Conservation (phyloP, 2,113 vertebrate genomes). For the Myocastor coypus region DNA sequence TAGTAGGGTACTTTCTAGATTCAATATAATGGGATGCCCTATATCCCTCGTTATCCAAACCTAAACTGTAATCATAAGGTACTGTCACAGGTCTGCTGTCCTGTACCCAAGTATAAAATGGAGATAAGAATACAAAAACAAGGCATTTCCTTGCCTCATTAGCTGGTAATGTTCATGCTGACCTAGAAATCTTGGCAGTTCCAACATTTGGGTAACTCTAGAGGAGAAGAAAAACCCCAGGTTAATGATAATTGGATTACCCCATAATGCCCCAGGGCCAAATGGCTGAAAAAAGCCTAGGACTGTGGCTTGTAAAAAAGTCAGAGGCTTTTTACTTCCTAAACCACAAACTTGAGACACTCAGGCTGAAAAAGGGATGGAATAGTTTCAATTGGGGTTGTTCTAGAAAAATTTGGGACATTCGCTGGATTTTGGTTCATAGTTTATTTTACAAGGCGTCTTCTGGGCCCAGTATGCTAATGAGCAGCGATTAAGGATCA, state of each 20-base stretch:
- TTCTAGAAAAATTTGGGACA: slow-evolving; percentile 71
- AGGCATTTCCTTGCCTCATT: slow-evolving; percentile 59
- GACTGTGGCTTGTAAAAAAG: slow-evolving; percentile 4
- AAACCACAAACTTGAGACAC: slow-evolving; percentile 53
- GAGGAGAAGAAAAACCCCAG: slow-evolving; percentile 71
- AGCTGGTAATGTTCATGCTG: slow-evolving; percentile 58
- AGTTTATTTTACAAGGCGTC: slow-evolving; percentile 62
- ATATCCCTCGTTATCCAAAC: slow-evolving; percentile 1
- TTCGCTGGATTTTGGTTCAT: slow-evolving; percentile 56
- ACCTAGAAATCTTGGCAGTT: slow-evolving; percentile 68
- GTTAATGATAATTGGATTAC: slow-evolving; percentile 81
- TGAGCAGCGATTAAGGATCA: slow-evolving; percentile 53
- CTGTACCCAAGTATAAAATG: not conserved
- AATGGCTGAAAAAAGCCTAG: slow-evolving; percentile 75
- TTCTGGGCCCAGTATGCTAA: slow-evolving; percentile 71
- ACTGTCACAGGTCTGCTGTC: slow-evolving; percentile 17
- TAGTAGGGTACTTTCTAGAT: slow-evolving; percentile 9
- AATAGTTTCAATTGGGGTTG: slow-evolving; percentile 61
- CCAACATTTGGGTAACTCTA: slow-evolving; percentile 65
- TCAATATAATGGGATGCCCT: not conserved
- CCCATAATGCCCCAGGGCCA: slow-evolving; percentile 68
- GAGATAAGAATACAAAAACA: not conserved
- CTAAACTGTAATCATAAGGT: not conserved
- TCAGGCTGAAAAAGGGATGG: not conserved
- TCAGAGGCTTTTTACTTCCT: slow-evolving; percentile 51